phyloP scores from a whole-genome alignment of 2,113 vertebrate species.

The Xenopus borealis region DNA sequence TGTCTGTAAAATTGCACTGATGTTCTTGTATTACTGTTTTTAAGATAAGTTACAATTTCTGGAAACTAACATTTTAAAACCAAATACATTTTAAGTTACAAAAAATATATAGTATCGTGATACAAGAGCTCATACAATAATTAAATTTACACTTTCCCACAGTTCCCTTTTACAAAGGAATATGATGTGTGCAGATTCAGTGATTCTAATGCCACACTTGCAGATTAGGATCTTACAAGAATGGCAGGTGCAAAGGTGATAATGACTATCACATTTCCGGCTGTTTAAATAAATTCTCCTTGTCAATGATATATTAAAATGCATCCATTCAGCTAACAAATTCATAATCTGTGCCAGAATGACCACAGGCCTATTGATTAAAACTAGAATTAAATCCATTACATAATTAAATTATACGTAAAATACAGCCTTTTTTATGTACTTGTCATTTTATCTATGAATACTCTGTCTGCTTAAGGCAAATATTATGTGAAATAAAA shows the following conservation, averaged over 20 bases:
- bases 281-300: neutral
- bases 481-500: no score
- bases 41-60: no score
- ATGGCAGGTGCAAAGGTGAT: conserved; percentile 22
- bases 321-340: conserved; percentile 24
- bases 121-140: no score
- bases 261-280: conserved; percentile 5
- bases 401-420: conserved; percentile 23
- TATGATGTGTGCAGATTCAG: neutral
- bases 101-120: no score
- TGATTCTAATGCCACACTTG: conserved; percentile 11
- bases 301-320: conserved; percentile 25
- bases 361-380: conserved; percentile 17
- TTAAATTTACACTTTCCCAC: no score
- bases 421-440: conserved; percentile 14
- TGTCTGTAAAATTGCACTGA: no score
- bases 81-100: no score
- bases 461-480: no score
- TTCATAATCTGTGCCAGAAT: conserved; percentile 2
- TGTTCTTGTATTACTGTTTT: no score
- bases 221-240: neutral
- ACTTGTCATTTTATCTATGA: conserved; percentile 8
- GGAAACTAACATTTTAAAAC: no score
- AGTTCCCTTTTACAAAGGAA: no score
- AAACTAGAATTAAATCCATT: conserved; percentile 14